Percentiles rank a stretch among this genome's conserved stretches.
Conservation (phyloP, 92 coral and sea anemone genomes). For the Actinostola sp. region DNA sequence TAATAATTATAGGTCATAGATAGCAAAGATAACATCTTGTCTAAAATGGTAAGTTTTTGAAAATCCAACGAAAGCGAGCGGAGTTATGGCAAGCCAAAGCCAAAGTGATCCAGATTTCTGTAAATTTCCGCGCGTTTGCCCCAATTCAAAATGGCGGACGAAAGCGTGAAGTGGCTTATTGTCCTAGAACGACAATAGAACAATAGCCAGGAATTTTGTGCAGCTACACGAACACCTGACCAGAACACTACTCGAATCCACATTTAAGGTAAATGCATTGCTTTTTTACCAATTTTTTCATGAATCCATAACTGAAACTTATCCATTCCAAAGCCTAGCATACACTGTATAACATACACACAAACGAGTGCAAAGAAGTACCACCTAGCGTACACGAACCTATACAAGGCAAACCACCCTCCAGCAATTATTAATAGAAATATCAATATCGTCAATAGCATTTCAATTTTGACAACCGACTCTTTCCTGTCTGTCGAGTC, state of each 20-base stretch:
- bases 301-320: conserved; percentile 36
- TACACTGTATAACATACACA: conserved; percentile 13
- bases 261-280: background rate
- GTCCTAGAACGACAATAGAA: no score
- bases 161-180: no score
- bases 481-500: conserved; percentile 9
- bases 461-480: background rate
- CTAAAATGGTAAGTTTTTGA: no score
- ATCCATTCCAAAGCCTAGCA: conserved; percentile 39
- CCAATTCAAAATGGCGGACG: no score
- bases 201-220: no score
- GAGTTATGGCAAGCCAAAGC: no score
- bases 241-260: background rate
- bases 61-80: no score
- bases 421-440: conserved; percentile 2
- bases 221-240: no score
- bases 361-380: conserved; percentile 7
- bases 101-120: no score
- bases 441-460: conserved; percentile 12
- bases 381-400: conserved; percentile 26
- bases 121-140: no score
- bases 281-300: conserved; percentile 8
- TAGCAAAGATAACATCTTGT: no score
- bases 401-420: conserved; percentile 3
- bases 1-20: no score